Evolutionary conservation across 1,140 invertebrate species (phyloP), one percentile per base, ranked within the genome.

Genomic region (Drosophila watanabei): DNA sequence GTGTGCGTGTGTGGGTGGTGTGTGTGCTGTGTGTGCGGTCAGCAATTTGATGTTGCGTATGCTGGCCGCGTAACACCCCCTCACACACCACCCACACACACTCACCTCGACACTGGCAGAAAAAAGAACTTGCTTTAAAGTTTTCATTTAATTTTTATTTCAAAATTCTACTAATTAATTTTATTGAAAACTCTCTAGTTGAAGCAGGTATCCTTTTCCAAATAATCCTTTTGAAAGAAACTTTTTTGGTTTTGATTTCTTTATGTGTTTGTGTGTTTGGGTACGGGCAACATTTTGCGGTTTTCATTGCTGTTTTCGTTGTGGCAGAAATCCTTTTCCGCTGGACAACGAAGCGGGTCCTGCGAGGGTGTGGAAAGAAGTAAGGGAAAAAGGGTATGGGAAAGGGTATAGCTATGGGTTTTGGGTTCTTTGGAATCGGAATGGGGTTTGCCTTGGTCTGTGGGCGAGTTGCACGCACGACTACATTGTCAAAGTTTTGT

Each of bases 301-400:
- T 82, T 90, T 82, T 81, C 82, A 86, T 90, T 86, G 85, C 85
- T 90, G 85, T 90, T 89, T 90, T 88, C 84, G 76, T 89, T 88
- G 85, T 66, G 84, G 85, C 81, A 73, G 82, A 85, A 85, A 89
- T 89, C 86, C 85, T 89, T 89, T 89, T 90, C 69, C 85, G 81
- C 65, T 64, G 58, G 33, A 70, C 51, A 58, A 59, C 52, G 43
- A 60, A 49, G 43, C 45, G 61, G 57, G 41, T 39, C 33, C 63
- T 56, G 70, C 56, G 33, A 24, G 52, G 13, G n/a, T 9, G 7
- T 1, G 33, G 33, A 10, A 5, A 20, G 0, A 11, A 14, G 24
- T 4, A 16, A 11, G 35, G 43, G 35, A 16, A 18, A 5, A 9
- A 14, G 45, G 35, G 16, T 24, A 48, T 14, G 52, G 32, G 33